These are phyloP conservation scores for Antrozous pallidus DNA, from an alignment of 2,797 vertebrate species.

Conservation along the genomic window DNA sequence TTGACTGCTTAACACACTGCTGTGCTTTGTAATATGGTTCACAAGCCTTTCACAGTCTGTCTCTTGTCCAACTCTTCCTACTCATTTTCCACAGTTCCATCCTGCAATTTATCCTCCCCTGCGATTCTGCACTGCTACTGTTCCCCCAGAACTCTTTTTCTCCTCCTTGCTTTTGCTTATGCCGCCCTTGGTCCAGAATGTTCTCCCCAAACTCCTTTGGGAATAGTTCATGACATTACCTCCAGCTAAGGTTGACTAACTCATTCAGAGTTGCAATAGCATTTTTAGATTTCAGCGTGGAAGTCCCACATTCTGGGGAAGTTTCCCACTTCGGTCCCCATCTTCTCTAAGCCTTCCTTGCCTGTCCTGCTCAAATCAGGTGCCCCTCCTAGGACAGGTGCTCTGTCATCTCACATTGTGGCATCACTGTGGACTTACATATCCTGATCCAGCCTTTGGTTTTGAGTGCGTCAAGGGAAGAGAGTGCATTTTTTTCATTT, in stretches of 20 bases:
- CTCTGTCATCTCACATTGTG: background rate
- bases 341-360: background rate
- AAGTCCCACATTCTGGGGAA: background rate
- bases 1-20: background rate
- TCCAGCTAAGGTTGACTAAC: background rate
- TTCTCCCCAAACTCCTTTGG: background rate
- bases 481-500: background rate
- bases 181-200: background rate
- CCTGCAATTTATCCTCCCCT: background rate
- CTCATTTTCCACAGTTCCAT: rapidly evolving
- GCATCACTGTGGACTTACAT: background rate
- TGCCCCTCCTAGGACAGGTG: background rate
- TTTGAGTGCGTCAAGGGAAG: background rate
- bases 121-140: background rate
- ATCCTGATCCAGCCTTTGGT: background rate
- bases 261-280: background rate
- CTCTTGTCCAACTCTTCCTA: background rate
- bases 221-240: background rate
- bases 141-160: background rate
- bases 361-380: background rate
- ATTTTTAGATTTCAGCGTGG: background rate
- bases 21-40: background rate
- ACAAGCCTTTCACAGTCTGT: background rate
- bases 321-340: background rate
- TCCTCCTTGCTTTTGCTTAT: background rate